Evolutionary conservation across 2,797 vertebrate species (phyloP), one percentile per base, ranked within the genome.

Genomic region (Dromococcyx pavoninus): DNA sequence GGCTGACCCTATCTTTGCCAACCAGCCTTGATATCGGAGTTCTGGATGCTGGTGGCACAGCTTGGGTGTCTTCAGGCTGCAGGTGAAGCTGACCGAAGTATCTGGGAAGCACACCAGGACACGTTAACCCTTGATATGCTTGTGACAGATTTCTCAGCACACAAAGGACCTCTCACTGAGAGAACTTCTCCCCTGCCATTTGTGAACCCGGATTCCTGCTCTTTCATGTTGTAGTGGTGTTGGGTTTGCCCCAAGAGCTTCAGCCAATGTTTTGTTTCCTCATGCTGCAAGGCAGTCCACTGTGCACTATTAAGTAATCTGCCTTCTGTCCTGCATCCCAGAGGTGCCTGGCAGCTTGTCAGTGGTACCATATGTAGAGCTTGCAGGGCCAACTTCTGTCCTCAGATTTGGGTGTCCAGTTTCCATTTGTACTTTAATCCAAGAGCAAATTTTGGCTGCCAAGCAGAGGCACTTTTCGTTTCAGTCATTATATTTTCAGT

Each of bases 1-100:
- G 35, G n/a, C n/a, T 61, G 61, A 58, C 30, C 33, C 17, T 35
- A 56, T 21, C 32, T 58, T 46, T 62, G 56, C 48, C 39, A 33
- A 6, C 12, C 64, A 23, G 37, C n/a, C 54, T 30, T 1, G 1
- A 10, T 17, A 5, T 6, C 1, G 2, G 32, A 76, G 23, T 28
- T 75, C 22, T 16, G 4, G 3, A 7, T 9, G 33, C 19, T 22
- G 53, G 37, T 15, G 62, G 17, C 35, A 41, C 43, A 50, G 60
- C 44, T 37, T 11, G 25, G 24, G 25, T 9, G 17, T 0, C 1
- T 37, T n/a, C 14, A 11, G 37, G 37, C 53, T 43, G 37, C n/a
- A 14, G 32, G 37, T 32, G 71, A 66, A 67, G 53, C 32, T 21
- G 19, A 7, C 6, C 50, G 21, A 41, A 43, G 25, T 11, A 41